Base-by-base conservation (phyloP, 2,113 vertebrate species). In the Siniperca knerii region DNA sequence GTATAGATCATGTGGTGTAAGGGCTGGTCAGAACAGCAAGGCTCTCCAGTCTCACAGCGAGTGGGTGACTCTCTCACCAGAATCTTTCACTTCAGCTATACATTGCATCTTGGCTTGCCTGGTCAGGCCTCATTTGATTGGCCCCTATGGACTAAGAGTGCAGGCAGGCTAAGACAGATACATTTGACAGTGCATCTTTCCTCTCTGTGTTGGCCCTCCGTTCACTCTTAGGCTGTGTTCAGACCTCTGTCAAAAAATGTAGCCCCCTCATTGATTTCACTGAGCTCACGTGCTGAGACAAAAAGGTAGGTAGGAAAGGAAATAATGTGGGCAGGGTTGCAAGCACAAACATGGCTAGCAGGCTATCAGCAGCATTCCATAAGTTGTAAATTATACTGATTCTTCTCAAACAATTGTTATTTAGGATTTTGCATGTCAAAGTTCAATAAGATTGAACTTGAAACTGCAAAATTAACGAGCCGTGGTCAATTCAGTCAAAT, bases 11-110 rank as follows among this genome's bases (percentile, higher is more conserved):
- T 78, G 76, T 12, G 71, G 70, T 29, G 65, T 25, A 50, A 70
- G 23, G 52, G 55, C 75, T 62, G 60, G 68, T 77, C 72, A 67
- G 55, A 86, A 72, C 67, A 81, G 67, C 52, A 42, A 40, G 29
- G 35, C 76, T 58, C 50, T 44, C 8, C n/a, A 44, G 42, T 67
- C 54, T 72, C 65, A 82, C 68, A 69, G 80, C 1, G 23, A 78
- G 77, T 21, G 67, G 46, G 35, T 67, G 57, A 66, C 25, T 50
- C 15, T 46, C 15, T 23, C 60, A 12, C 11, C 58, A 57, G 75
- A 74, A 42, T 55, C 55, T 46, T 72, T 65, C 74, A 35, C 58
- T 35, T 74, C 37, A 73, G 54, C n/a, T n/a, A 25, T 55, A 69
- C n/a, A 44, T 65, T 54, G 40, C 48, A 21, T 67, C 42, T 64